These are phyloP conservation scores for Drosophila pruinosa DNA, from an alignment of 1,140 invertebrate species.

Conservation along the genomic window DNA sequence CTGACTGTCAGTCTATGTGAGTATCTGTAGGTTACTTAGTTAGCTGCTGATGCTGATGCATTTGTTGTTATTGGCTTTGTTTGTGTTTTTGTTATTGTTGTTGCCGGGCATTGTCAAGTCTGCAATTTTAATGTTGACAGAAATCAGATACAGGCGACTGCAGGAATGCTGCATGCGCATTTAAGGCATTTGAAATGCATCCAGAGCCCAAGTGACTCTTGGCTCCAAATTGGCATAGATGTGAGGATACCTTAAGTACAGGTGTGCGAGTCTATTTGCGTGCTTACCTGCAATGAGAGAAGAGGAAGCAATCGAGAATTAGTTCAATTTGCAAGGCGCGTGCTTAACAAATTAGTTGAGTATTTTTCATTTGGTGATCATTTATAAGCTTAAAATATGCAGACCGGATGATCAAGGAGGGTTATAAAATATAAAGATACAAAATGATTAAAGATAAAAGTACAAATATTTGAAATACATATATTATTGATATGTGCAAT, in stretches of 20 bases:
- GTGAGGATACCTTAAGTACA: conserved; percentile 27
- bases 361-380: neutral
- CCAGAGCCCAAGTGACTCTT: conserved; percentile 13
- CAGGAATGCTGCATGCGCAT: conserved; percentile 78
- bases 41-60: conserved; percentile 26
- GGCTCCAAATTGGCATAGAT: conserved; percentile 30
- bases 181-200: conserved; percentile 77
- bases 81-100: neutral
- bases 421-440: neutral
- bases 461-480: too few relatives aligned
- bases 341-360: conserved; percentile 30
- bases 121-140: conserved; percentile 81
- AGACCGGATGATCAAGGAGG: neutral
- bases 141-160: conserved; percentile 77
- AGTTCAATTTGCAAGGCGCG: conserved; percentile 57
- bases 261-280: conserved; percentile 49
- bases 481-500: too few relatives aligned
- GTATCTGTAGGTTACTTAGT: conserved; percentile 73
- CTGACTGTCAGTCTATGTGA: conserved; percentile 52
- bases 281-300: conserved; percentile 71
- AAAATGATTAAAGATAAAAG: neutral
- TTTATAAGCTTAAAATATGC: neutral
- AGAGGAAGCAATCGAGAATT: conserved; percentile 46
- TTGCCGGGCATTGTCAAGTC: conserved; percentile 69
- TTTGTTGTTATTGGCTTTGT: conserved; percentile 4